Evolutionary conservation across 2,113 vertebrate species (phyloP).

Genomic region (Elachura formosa): DNA sequence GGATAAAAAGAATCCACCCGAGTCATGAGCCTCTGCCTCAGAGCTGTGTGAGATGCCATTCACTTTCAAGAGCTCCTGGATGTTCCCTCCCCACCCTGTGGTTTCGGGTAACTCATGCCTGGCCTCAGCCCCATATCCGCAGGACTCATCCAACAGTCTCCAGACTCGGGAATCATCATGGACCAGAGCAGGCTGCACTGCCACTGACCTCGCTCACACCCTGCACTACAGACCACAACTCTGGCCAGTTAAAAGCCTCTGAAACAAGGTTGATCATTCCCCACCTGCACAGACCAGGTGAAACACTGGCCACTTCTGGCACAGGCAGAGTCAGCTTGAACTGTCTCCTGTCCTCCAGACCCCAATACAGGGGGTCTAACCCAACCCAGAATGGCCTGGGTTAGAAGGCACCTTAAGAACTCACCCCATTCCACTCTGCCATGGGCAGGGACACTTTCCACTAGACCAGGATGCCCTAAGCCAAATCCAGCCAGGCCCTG

Average conservation of each 20-base stretch:
- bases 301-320: background rate
- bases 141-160: conserved; percentile 68
- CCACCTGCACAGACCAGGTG: background rate
- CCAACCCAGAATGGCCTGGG: background rate
- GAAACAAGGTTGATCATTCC: rapidly evolving
- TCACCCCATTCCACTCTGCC: rapidly evolving
- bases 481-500: background rate
- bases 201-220: rapidly evolving
- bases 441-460: background rate
- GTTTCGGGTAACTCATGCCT: rapidly evolving
- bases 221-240: background rate
- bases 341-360: background rate
- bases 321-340: rapidly evolving
- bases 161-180: conserved; percentile 32
- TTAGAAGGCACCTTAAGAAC: background rate
- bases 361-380: no score
- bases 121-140: conserved; percentile 72
- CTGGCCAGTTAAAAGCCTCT: background rate
- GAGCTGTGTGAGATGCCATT: rapidly evolving
- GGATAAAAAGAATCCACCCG: background rate
- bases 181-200: conserved; percentile 37
- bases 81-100: rapidly evolving
- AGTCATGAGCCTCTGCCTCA: rapidly evolving
- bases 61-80: rapidly evolving
- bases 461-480: background rate